Conservation (phyloP, 1,140 invertebrate species). For the Homalodisca vitripennis region DNA sequence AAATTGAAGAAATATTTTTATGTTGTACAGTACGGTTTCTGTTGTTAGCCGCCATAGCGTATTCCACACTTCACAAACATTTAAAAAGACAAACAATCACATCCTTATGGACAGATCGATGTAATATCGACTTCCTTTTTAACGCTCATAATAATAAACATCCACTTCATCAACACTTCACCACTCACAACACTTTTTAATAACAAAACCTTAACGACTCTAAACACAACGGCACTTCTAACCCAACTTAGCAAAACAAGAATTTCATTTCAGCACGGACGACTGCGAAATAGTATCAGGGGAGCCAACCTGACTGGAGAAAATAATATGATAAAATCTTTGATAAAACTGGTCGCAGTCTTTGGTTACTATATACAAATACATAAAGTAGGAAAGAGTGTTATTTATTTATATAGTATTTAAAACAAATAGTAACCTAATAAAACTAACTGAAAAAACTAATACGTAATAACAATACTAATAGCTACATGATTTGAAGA, state of each 20-base stretch:
- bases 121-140: background rate
- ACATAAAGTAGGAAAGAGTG: too few relatives aligned
- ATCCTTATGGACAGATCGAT: background rate
- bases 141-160: background rate
- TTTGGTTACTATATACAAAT: too few relatives aligned
- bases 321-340: too few relatives aligned
- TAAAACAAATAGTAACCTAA: too few relatives aligned
- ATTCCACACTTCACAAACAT: conserved; percentile 17
- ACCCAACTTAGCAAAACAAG: background rate
- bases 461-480: too few relatives aligned
- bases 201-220: background rate
- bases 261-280: too few relatives aligned
- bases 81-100: background rate
- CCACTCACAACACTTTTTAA: background rate
- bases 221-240: background rate
- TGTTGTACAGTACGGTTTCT: conserved; percentile 57
- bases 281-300: too few relatives aligned
- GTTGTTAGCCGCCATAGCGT: conserved; percentile 38
- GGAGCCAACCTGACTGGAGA: too few relatives aligned
- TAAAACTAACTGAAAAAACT: too few relatives aligned
- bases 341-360: too few relatives aligned
- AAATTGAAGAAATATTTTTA: conserved; percentile 81
- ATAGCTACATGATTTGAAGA: too few relatives aligned
- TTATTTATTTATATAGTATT: too few relatives aligned
- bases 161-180: background rate